These are phyloP conservation scores for Sturnus vulgaris DNA, from an alignment of 2,113 vertebrate genomes.

Conservation along the genomic window DNA sequence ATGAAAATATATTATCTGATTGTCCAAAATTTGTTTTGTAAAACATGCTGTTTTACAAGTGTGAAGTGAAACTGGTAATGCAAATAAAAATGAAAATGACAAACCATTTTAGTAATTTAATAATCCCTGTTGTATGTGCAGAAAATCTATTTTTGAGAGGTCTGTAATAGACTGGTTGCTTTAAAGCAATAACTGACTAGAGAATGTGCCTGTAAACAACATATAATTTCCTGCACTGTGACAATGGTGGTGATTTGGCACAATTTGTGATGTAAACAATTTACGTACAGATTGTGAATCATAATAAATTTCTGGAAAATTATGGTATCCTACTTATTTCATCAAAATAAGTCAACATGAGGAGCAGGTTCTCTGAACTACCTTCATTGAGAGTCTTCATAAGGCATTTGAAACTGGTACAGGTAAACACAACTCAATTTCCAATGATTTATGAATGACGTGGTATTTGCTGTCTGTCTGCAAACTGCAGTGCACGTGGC, in stretches of 20 bases:
- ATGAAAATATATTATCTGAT: neutral
- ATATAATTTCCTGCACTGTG: neutral
- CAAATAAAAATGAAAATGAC: neutral
- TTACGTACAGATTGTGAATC: neutral
- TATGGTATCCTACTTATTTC: neutral
- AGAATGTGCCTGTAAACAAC: neutral
- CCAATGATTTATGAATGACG: neutral
- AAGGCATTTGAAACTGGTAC: neutral
- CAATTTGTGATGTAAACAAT: neutral
- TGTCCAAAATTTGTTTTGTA: neutral
- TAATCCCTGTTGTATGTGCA: neutral
- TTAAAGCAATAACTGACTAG: neutral
- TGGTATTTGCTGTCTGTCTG: neutral
- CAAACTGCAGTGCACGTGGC: fast-evolving
- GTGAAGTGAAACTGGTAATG: neutral
- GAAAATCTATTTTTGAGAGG: slow-evolving; percentile 1
- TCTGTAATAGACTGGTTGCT: neutral
- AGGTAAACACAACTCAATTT: neutral
- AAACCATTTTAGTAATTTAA: neutral
- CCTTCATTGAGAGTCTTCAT: fast-evolving
- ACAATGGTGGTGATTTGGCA: neutral
- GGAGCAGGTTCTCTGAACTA: neutral
- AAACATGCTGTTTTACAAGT: neutral
- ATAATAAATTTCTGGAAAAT: neutral
- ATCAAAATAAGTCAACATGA: neutral